A percentile compares a stretch with the other conserved stretches of the same genome.
phyloP scores from a whole-genome alignment of 2,888 invertebrate genomes.

The Physocephala rufipes region DNA sequence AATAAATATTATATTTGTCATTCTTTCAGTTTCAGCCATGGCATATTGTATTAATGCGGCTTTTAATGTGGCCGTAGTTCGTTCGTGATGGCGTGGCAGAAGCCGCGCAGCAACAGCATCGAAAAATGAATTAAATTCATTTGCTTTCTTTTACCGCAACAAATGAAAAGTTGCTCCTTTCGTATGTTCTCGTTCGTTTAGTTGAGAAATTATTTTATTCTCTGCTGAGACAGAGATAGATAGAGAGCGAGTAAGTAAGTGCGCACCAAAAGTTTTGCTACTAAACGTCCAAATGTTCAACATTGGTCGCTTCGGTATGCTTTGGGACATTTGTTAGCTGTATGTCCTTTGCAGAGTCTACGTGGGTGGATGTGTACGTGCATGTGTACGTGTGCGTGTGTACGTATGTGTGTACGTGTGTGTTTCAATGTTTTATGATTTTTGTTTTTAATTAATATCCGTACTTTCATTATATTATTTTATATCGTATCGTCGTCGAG shows the following conservation, averaged over 20 bases:
- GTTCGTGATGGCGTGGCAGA: neutral
- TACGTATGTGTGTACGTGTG: neutral
- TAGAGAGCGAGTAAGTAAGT: no score
- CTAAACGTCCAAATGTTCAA: slow-evolving; percentile 30
- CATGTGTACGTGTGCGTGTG: neutral
- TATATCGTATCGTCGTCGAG: slow-evolving; percentile 1
- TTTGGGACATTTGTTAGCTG: neutral
- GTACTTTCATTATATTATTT: slow-evolving; percentile 28
- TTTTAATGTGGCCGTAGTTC: neutral
- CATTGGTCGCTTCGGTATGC: neutral
- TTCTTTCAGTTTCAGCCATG: neutral
- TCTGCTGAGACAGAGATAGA: no score
- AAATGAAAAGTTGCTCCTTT: slow-evolving; percentile 12
- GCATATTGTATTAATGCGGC: slow-evolving; percentile 8
- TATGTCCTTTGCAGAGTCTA: no score
- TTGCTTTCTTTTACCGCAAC: neutral
- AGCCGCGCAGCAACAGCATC: neutral
- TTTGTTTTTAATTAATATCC: slow-evolving; percentile 31
- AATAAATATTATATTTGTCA: no score
- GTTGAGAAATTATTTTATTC: slow-evolving; percentile 22
- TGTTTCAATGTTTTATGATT: neutral
- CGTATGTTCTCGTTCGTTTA: neutral
- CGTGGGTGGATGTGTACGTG: no score
- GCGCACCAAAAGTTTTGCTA: slow-evolving; percentile 20
- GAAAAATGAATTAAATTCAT: neutral